Conservation (phyloP, 2,113 vertebrate genomes). For the Actinemys pallida region DNA sequence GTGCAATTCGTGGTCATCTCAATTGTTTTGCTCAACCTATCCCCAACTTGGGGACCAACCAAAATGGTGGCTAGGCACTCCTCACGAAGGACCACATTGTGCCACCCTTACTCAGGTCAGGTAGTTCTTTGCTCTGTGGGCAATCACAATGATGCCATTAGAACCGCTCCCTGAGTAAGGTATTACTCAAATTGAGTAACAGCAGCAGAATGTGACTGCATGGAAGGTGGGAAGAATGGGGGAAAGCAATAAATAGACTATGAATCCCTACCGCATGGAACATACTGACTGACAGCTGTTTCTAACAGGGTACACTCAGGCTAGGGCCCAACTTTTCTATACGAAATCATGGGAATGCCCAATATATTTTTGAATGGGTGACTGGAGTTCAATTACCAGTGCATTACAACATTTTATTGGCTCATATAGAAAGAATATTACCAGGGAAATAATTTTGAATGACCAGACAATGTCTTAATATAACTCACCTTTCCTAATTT, state of each 20-base stretch:
- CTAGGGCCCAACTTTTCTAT: background rate
- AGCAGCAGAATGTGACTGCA: background rate
- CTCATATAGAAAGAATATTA: background rate
- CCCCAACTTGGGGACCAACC: background rate
- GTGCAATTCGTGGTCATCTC: background rate
- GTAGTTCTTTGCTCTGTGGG: background rate
- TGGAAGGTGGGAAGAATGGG: background rate
- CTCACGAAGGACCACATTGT: background rate
- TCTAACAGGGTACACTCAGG: background rate
- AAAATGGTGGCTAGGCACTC: background rate
- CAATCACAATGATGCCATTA: background rate
- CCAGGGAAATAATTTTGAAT: background rate
- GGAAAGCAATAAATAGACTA: background rate
- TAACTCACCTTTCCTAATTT: background rate
- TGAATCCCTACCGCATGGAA: background rate
- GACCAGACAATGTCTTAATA: background rate
- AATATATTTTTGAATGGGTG: background rate
- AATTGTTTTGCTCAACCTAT: background rate
- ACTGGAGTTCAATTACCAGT: background rate
- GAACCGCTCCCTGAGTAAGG: background rate
- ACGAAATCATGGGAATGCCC: background rate
- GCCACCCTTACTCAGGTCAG: background rate
- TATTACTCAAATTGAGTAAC: fast-evolving
- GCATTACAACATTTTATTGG: background rate
- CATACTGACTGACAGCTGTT: background rate